Evolutionary conservation across 2,888 invertebrate species (phyloP), one percentile per base, ranked within the genome.

Genomic region (Netelia melanura): DNA sequence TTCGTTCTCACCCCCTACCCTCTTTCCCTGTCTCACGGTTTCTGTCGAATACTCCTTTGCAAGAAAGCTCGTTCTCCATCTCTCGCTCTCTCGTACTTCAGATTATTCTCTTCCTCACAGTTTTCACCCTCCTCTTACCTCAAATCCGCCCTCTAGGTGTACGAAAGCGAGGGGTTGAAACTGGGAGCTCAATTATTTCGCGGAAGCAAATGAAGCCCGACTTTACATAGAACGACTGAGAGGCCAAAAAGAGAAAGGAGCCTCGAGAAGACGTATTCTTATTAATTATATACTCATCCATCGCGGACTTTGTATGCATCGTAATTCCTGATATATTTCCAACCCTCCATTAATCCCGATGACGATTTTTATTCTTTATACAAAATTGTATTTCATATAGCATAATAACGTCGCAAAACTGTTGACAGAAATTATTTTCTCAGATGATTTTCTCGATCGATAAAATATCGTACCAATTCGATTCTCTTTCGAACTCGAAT

Each of bases 111-210:
- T 44, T 25, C 21, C 68, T 78, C 61, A 23, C 61, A 38, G 30
- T 17, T 38, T 30, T 21, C 58, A n/a, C 61, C 17, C n/a, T 58
- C 48, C 21, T 61, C 70, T 70, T 48, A 21, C 11, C 54, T 71
- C 52, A 52, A n/a, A 8, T 6, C 21, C 9, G 3, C 8, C 56
- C 71, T n/a, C 6, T 25, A 52, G 71, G 54, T 71, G 23, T 71
- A 62, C 23, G 25, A 21, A 43, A 23, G 38, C 9, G 56, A 17
- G 58, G 10, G 58, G 21, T n/a, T 21, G 58, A 58, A 54, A 38
- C 58, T 11, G 61, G 74, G 38, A 38, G 38, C 38, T 52, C 44
- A 58, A 67, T 72, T 77, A 83, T 83, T 83, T 23, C 71, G 14
- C 43, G 14, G 30, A 62, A 72, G 43, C 58, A 65, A 67, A 74